Evolutionary conservation across 2,797 vertebrate species (phyloP).

Genomic region (Poliocrania exsul): DNA sequence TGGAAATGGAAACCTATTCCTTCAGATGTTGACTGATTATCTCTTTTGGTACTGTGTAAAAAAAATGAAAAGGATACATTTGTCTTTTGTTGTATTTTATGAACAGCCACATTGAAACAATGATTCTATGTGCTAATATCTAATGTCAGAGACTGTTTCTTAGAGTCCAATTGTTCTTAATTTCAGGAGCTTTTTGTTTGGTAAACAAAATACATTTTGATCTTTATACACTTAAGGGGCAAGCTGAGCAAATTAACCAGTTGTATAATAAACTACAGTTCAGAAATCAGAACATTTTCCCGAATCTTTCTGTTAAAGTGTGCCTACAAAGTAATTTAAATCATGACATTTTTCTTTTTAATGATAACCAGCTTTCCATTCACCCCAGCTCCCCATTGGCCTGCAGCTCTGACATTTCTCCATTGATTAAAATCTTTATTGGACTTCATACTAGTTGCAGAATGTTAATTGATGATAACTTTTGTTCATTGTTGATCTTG

Average conservation of each 20-base stretch:
- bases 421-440: background rate
- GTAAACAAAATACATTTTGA: background rate
- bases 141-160: background rate
- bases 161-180: background rate
- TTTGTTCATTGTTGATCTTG: background rate
- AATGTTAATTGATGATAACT: background rate
- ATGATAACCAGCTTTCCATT: background rate
- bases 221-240: background rate
- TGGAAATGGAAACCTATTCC: background rate
- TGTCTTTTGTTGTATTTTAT: background rate
- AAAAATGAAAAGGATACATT: background rate
- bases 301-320: background rate
- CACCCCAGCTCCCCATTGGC: background rate
- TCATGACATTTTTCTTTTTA: background rate
- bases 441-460: background rate
- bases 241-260: background rate
- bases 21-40: background rate
- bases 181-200: background rate
- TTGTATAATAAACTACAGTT: background rate
- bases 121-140: background rate
- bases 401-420: background rate
- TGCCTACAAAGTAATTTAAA: background rate
- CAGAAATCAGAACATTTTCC: background rate
- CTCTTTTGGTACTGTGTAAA: background rate
- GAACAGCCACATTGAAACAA: background rate